Evolutionary conservation across 2,797 vertebrate species (phyloP).

Genomic region (Hypotaenidia okinawae): DNA sequence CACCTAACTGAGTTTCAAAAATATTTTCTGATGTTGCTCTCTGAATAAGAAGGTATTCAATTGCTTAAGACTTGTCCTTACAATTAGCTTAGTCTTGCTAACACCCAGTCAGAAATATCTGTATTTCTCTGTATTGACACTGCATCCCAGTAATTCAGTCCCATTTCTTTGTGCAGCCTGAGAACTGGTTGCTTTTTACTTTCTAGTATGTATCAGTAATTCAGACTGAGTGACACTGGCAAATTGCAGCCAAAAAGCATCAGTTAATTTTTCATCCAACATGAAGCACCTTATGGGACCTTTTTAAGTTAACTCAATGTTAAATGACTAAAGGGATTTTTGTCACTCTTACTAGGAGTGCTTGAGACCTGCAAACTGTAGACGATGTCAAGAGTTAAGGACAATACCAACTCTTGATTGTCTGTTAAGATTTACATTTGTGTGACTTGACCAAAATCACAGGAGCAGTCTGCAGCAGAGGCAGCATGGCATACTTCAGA

Average conservation of each 20-base stretch:
- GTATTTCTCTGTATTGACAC: neutral
- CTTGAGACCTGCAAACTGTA: neutral
- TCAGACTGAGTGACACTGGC: neutral
- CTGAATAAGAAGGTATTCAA: neutral
- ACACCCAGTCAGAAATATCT: neutral
- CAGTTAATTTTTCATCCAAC: neutral
- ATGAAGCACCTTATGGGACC: neutral
- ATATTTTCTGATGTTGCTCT: neutral
- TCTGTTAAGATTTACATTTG: neutral
- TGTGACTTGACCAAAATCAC: neutral
- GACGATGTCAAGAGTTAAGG: neutral
- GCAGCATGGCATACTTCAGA: neutral
- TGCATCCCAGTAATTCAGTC: neutral
- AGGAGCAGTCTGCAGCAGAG: neutral
- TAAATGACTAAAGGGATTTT: neutral
- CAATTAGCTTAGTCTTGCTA: neutral
- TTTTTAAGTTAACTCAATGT: neutral
- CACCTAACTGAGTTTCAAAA: neutral
- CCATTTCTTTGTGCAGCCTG: neutral
- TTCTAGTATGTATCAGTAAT: neutral
- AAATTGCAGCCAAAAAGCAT: neutral
- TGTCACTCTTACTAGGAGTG: neutral
- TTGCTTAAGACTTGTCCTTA: neutral
- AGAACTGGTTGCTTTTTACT: neutral
- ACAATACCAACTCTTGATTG: neutral